Conservation (phyloP, 2,797 vertebrate species). For the Tapera naevia region DNA sequence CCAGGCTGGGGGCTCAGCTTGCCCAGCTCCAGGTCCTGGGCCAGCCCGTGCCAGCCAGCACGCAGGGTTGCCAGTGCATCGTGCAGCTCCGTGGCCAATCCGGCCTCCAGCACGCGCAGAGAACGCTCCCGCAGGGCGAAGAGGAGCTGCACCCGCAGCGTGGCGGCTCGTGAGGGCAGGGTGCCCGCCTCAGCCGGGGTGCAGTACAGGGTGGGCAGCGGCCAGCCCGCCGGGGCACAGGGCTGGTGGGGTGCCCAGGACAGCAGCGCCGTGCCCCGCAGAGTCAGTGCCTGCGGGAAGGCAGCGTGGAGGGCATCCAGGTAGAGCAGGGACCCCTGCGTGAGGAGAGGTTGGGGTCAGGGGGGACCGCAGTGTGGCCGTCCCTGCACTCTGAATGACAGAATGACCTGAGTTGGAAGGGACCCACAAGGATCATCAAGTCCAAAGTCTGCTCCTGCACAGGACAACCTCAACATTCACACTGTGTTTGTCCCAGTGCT, state of each 20-base stretch:
- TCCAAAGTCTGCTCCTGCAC: too few relatives aligned
- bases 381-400: too few relatives aligned
- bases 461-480: too few relatives aligned
- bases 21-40: constrained; percentile 81
- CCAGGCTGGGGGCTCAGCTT: constrained; percentile 71
- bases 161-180: constrained; percentile 72
- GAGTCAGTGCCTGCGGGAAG: constrained; percentile 77
- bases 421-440: too few relatives aligned
- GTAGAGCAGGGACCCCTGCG: constrained; percentile 84
- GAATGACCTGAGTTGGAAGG: too few relatives aligned
- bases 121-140: constrained; percentile 80
- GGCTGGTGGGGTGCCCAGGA: constrained; percentile 60
- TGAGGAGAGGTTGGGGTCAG: neutral
- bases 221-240: constrained; percentile 38
- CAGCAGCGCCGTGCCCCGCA: constrained; percentile 77
- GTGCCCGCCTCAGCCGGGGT: constrained; percentile 50
- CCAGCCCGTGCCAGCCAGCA: constrained; percentile 78
- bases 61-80: constrained; percentile 82
- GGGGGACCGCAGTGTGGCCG: too few relatives aligned
- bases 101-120: constrained; percentile 83
- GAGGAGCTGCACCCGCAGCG: constrained; percentile 85
- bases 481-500: too few relatives aligned
- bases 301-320: constrained; percentile 75
- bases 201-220: constrained; percentile 79
- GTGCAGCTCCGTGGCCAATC: constrained; percentile 81